Evolutionary conservation across 2,888 invertebrate genomes (phyloP).

Genomic region (Rotaria socialis): DNA sequence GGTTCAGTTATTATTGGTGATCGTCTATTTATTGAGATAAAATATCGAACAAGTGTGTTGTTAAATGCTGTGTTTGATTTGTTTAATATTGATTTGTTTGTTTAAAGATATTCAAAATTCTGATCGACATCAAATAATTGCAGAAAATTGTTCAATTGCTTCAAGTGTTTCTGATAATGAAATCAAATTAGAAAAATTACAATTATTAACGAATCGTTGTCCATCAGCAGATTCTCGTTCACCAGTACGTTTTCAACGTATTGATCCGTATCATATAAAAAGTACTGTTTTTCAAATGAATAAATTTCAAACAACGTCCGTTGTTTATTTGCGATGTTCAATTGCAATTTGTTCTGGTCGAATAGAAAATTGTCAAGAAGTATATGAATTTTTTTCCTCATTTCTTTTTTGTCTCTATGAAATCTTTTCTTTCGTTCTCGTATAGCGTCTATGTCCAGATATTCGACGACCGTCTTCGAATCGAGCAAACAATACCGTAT

Average conservation of each 20-base stretch:
- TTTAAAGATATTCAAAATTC: neutral
- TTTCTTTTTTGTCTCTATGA: neutral
- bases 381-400: neutral
- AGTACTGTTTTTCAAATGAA: constrained; percentile 14
- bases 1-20: constrained; percentile 41
- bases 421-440: neutral
- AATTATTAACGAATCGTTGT: constrained; percentile 24
- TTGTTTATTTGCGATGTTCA: constrained; percentile 31
- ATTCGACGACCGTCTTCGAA: neutral
- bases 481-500: neutral
- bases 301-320: constrained; percentile 22
- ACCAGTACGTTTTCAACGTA: constrained; percentile 18
- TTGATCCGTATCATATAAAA: constrained; percentile 33
- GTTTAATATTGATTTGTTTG: too few relatives aligned
- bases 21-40: constrained; percentile 41
- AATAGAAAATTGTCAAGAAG: neutral
- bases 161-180: constrained; percentile 37
- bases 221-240: constrained; percentile 15
- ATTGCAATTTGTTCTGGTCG: neutral
- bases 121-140: constrained; percentile 17
- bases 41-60: constrained; percentile 11
- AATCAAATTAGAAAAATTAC: constrained; percentile 11
- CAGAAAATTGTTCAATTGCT: constrained; percentile 34
- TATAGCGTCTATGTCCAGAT: neutral
- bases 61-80: neutral